These are phyloP conservation scores for Zele albiditarsus DNA, from an alignment of 2,888 invertebrate species.

Conservation along the genomic window DNA sequence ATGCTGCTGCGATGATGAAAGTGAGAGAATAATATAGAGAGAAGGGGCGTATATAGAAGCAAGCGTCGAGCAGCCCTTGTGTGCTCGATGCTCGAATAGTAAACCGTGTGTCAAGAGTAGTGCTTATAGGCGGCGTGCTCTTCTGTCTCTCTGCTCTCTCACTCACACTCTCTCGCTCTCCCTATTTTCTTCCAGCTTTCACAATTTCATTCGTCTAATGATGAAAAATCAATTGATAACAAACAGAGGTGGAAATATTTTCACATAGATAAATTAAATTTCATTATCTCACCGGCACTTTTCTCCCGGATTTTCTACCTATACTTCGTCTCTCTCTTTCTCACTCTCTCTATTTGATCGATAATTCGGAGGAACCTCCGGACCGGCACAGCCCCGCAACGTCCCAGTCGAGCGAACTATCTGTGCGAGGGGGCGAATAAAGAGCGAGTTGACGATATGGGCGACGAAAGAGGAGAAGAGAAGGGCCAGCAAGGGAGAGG, in stretches of 20 bases:
- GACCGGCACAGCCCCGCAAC: conserved; percentile 52
- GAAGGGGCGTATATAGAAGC: conserved; percentile 24
- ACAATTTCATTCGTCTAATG: neutral
- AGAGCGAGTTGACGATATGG: conserved; percentile 30
- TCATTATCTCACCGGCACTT: conserved; percentile 8
- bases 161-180: conserved; percentile 10
- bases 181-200: neutral
- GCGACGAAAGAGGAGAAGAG: neutral
- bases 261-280: neutral
- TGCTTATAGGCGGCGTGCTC: conserved; percentile 6
- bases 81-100: conserved; percentile 20
- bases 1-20: conserved; percentile 19
- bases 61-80: conserved; percentile 11
- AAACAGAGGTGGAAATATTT: neutral
- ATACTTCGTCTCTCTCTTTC: neutral
- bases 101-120: conserved; percentile 14
- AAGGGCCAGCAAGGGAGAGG: neutral
- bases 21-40: conserved; percentile 23
- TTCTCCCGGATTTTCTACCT: conserved; percentile 24
- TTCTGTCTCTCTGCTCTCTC: conserved; percentile 1
- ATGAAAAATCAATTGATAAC: neutral
- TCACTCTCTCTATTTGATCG: conserved; percentile 61
- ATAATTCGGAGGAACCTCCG: conserved; percentile 60
- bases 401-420: conserved; percentile 42
- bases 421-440: conserved; percentile 33